Conservation (phyloP, 2,113 vertebrate species). For the Dromaius novaehollandiae region DNA sequence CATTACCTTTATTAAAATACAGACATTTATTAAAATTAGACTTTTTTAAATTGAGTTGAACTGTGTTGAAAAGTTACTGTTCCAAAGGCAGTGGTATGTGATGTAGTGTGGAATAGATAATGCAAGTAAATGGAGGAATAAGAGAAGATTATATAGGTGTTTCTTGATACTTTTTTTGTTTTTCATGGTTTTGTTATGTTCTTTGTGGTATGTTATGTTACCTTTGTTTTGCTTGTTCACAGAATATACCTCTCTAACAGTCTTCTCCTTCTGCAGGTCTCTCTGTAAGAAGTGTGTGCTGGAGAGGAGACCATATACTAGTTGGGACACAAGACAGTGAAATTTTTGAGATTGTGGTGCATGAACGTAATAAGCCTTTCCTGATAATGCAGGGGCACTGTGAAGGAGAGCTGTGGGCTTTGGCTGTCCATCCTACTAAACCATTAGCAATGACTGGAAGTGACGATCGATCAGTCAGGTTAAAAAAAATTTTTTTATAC, state of each 20-base stretch:
- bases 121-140: neutral
- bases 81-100: neutral
- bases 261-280: conserved; percentile 80
- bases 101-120: neutral
- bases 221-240: neutral
- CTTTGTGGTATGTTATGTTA: neutral
- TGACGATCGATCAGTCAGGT: conserved; percentile 98
- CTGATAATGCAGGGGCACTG: conserved; percentile 99
- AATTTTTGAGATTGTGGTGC: conserved; percentile 98
- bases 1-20: neutral
- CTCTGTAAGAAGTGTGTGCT: conserved; percentile 97
- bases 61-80: neutral
- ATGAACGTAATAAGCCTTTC: conserved; percentile 97
- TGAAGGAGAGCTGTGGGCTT: conserved; percentile 98
- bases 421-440: conserved; percentile 96
- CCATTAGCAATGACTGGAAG: conserved; percentile 97
- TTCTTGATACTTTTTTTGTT: neutral
- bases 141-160: neutral
- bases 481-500: conserved; percentile 11
- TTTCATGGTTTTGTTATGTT: neutral
- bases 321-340: conserved; percentile 98
- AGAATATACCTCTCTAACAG: neutral
- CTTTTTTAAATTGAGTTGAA: neutral
- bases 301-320: conserved; percentile 96
- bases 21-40: neutral